Base-by-base conservation (phyloP, 2,113 vertebrate genomes). In the Alouatta palliata region DNA sequence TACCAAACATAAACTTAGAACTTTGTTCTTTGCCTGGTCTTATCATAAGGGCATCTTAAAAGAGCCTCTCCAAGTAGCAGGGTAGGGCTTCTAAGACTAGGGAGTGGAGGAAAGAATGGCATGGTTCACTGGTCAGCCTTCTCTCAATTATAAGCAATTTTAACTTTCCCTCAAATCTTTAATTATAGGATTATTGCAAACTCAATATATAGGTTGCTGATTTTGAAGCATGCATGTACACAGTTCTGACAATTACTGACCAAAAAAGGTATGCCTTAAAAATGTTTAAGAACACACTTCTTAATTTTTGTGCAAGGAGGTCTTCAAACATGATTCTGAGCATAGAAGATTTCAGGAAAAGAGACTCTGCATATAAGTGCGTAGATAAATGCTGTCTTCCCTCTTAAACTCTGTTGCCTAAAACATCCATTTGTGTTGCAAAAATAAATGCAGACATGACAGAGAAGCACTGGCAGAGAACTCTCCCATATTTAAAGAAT, bases 101-200 rank as follows among this genome's bases (percentile, higher is more conserved):
- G 37, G 13, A 66, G 73, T 45, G 11, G 32, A 43, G 25, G 54
- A 71, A 96, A 91, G 91, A 71, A 85, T 12, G 79, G 52, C 75
- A 49, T 1, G 75, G 86, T 37, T 90, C 89, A 47, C 76, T 47
- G 86, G 4, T 58, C 87, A 68, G 49, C 66, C 25, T 89, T 71
- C 64, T 68, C 83, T 64, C 91, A 90, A 49, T 84, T 76, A 96
- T 30, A 56, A 84, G 75, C 91, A 85, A 97, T 77, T 93, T 94
- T 84, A 93, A 94, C 61, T 66, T 92, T 87, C 82, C 64, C 12
- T 89, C 64, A 49, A 79, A 96, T 93, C 95, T 90, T 11, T 94
- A 94, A 93, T 95, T 94, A 91, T 0, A 89, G 87, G 61, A 56
- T 93, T 91, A 93, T 86, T 90, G 40, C 86, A 82, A 94, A 93